Conservation (phyloP, 2,888 invertebrate genomes). For the Geotrupes spiniger region DNA sequence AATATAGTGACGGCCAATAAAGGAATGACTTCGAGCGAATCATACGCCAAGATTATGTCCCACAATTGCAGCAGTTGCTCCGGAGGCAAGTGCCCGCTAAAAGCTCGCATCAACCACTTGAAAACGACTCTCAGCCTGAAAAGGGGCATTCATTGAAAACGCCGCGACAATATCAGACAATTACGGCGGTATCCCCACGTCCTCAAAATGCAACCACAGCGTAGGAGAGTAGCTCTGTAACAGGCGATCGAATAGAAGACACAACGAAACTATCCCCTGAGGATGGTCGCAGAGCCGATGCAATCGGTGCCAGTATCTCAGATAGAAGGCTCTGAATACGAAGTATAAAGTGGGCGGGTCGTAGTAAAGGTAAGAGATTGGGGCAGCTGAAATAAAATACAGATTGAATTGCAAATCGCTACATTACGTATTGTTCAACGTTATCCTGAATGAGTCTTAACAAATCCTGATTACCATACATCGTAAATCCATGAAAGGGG, state of each 20-base stretch:
- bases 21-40: conserved; percentile 86
- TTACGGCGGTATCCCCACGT: conserved; percentile 89
- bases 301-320: conserved; percentile 86
- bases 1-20: conserved; percentile 82
- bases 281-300: conserved; percentile 91
- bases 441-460: neutral
- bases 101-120: conserved; percentile 95
- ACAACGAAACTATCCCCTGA: conserved; percentile 89
- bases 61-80: conserved; percentile 89
- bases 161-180: conserved; percentile 41
- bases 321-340: conserved; percentile 87
- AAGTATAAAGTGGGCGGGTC: conserved; percentile 85
- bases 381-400: conserved; percentile 73
- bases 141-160: conserved; percentile 9
- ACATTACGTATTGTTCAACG: neutral
- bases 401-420: too few species aligned
- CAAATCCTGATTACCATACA: conserved; percentile 81
- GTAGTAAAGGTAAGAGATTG: conserved; percentile 90
- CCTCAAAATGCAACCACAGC: conserved; percentile 87
- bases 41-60: conserved; percentile 91
- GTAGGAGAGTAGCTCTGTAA: conserved; percentile 88
- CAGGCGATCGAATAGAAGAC: conserved; percentile 84
- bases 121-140: conserved; percentile 83
- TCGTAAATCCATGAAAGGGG: conserved; percentile 95
- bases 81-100: conserved; percentile 90